Base-by-base conservation (phyloP, 2,797 vertebrate species). In the Danionella dracula region DNA sequence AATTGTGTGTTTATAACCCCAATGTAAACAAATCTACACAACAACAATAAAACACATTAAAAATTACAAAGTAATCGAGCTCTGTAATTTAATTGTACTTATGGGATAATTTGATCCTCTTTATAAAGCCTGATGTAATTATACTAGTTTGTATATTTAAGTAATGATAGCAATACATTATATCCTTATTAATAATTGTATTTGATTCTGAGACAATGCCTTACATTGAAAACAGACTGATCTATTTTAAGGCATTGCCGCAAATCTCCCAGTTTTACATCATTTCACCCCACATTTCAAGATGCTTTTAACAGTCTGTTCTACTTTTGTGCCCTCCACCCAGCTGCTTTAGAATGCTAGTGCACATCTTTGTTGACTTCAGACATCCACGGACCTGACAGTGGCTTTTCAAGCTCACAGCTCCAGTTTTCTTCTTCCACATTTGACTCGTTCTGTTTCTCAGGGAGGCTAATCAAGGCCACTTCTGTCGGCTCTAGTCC, bases 391-490 rank as follows among this genome's bases (percentile, higher is more conserved):
- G 29, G 41, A 57, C 23, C 41, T 42, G 55, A 57, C 55, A 57
- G 16, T 19, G 55, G 55, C 23, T 57, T 57, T 44, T 57, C 11
- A 57, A 57, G 38, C 38, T 57, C 41, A 44, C 38, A 44, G 38
- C 55, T 44, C 1, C 21, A 57, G 55, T 57, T 57, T 44, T 44
- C 38, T 9, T 55, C 31, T 64, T 38, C 19, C 19, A 50, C 32
- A 46, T 38, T 53, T 42, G 29, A 63, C 31, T 41, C 44, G 45
- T 21, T 15, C 31, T 9, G 61, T 54, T 40, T 45, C 55, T 54
- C 49, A 41, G 57, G 57, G 40, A 76, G 65, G 54, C 29, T 48
- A 59, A 44, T 50, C 34, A 51, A 45, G 50, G 61, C 32, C 50
- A 72, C 23, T 61, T 48, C n/a, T 51, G 54, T 40, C 15, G 8